Conservation (phyloP, 1,140 invertebrate species). For the Zophobas morio region DNA sequence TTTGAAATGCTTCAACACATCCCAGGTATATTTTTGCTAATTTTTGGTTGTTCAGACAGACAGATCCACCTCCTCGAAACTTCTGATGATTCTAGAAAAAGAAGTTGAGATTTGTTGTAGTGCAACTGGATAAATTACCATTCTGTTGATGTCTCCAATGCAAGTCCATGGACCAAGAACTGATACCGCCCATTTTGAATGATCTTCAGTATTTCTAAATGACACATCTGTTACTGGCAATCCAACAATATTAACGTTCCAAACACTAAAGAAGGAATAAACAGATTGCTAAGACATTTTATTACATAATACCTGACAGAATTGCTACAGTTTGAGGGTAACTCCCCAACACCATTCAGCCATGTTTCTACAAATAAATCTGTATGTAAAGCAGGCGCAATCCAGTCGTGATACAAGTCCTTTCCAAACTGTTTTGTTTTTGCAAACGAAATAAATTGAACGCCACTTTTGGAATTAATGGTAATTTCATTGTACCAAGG, state of each 20-base stretch:
- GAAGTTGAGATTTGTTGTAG: slow-evolving; percentile 42
- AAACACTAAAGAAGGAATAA: slow-evolving; percentile 43
- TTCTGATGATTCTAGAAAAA: slow-evolving; percentile 79
- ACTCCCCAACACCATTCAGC: slow-evolving; percentile 83
- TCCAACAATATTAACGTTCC: slow-evolving; percentile 77
- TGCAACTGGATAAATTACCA: slow-evolving; percentile 71
- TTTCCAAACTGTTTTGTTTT: slow-evolving; percentile 83
- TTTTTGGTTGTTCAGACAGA: slow-evolving; percentile 72
- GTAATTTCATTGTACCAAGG: slow-evolving; percentile 76
- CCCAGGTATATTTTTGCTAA: slow-evolving; percentile 55
- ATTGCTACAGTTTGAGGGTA: slow-evolving; percentile 79
- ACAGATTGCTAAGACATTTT: background rate
- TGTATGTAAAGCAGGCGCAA: slow-evolving; percentile 80
- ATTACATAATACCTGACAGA: slow-evolving; percentile 67
- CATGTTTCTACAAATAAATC: slow-evolving; percentile 89
- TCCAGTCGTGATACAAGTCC: slow-evolving; percentile 88
- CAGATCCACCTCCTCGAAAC: slow-evolving; percentile 84
- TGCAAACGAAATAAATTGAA: slow-evolving; percentile 83
- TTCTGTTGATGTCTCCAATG: slow-evolving; percentile 94
- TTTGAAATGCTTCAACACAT: slow-evolving; percentile 43
- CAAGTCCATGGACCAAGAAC: slow-evolving; percentile 80
- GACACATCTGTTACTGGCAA: slow-evolving; percentile 71
- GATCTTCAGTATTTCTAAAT: slow-evolving; percentile 86
- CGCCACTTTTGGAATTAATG: slow-evolving; percentile 71
- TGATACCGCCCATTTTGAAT: slow-evolving; percentile 93